A percentile compares a stretch with the other conserved stretches of the same genome.
Conservation (phyloP, 2,888 invertebrate species). For the Ochropleura leucogaster region DNA sequence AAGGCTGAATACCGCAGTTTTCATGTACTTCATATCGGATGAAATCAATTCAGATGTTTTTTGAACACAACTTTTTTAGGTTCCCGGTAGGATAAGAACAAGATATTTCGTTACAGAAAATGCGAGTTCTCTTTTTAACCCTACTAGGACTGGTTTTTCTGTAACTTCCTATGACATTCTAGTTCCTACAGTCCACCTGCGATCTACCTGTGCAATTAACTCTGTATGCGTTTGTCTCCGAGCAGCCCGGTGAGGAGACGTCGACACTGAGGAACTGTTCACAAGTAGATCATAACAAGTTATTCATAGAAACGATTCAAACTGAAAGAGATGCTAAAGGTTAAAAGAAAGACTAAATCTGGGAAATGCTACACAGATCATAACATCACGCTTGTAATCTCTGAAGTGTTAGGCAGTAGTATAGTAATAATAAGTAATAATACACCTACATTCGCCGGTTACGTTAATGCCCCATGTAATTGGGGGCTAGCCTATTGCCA, state of each 20-base stretch:
- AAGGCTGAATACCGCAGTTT: background rate
- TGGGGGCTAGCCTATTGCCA: no score
- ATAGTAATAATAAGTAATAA: no score
- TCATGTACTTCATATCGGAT: background rate
- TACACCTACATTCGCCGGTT: no score
- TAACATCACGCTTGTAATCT: no score
- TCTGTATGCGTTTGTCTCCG: conserved; percentile 21
- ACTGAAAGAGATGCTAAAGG: no score
- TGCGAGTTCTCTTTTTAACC: background rate
- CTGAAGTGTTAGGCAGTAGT: no score
- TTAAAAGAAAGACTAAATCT: no score
- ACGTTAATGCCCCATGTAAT: no score
- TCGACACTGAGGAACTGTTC: conserved; percentile 19
- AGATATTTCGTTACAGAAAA: background rate
- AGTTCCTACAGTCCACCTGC: conserved; percentile 39
- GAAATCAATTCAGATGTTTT: background rate
- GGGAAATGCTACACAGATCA: no score
- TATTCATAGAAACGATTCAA: conserved; percentile 10
- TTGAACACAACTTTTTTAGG: background rate
- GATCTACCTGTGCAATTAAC: conserved; percentile 31
- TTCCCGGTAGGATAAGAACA: background rate
- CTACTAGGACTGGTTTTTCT: conserved; percentile 11
- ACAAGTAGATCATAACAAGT: conserved; percentile 36
- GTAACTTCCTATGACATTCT: background rate
- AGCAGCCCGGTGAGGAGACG: conserved; percentile 15